These are phyloP conservation scores for Yponomeuta sedellus DNA, from an alignment of 2,888 invertebrate genomes.

Conservation along the genomic window DNA sequence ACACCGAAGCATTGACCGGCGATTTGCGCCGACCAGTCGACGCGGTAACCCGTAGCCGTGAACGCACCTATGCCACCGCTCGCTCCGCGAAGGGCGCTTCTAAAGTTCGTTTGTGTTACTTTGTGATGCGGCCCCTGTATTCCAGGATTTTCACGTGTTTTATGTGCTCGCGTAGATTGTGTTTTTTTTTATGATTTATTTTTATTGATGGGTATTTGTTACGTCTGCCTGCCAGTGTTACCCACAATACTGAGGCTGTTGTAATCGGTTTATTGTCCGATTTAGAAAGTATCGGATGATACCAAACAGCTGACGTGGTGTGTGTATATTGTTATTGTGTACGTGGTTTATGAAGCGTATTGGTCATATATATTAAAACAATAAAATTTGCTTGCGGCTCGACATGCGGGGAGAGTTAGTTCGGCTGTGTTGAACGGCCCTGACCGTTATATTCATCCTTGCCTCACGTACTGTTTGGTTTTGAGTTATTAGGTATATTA, in stretches of 20 bases:
- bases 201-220: background rate
- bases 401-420: conserved; percentile 17
- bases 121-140: background rate
- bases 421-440: conserved; percentile 14
- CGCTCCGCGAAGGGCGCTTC: conserved; percentile 2
- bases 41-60: conserved; percentile 17
- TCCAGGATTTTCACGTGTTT: background rate
- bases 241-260: background rate
- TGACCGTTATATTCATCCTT: conserved; percentile 20
- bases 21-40: conserved; percentile 26
- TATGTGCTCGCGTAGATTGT: background rate
- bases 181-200: background rate
- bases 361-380: background rate
- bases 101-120: conserved; percentile 5
- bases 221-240: background rate
- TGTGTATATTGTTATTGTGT: background rate
- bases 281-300: background rate
- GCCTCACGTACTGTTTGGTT: conserved; percentile 14
- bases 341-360: background rate
- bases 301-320: background rate
- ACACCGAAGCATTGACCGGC: conserved; percentile 10
- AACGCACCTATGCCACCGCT: conserved; percentile 7
- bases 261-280: background rate
- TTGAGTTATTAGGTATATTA: background rate
- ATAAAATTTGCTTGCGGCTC: background rate